These are phyloP conservation scores for Teleogryllus occipitalis DNA, from an alignment of 1,140 invertebrate species.

Conservation along the genomic window DNA sequence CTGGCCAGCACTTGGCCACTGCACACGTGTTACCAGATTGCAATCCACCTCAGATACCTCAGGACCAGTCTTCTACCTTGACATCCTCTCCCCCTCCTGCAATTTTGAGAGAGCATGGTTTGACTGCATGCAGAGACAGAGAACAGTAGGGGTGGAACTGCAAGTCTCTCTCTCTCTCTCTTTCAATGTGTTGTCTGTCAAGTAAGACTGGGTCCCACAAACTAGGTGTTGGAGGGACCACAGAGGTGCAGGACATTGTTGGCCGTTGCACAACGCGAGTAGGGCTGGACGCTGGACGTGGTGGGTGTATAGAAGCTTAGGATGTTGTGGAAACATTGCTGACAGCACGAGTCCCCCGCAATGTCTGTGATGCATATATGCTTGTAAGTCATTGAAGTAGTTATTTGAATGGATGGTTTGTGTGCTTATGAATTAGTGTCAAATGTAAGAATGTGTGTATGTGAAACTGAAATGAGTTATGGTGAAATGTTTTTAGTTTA, in stretches of 20 bases:
- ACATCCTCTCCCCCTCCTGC: background rate
- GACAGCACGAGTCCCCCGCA: background rate
- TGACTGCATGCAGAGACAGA: background rate
- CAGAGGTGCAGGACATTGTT: background rate
- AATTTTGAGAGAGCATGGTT: background rate
- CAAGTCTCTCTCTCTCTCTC: background rate
- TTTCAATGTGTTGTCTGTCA: background rate
- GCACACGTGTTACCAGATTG: background rate
- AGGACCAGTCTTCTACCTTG: background rate
- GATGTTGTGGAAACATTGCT: background rate
- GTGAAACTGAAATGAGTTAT: background rate
- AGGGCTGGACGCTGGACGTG: conserved; percentile 2
- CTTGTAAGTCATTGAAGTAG: background rate
- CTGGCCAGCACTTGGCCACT: background rate
- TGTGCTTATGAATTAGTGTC: background rate
- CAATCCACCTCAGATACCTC: background rate
- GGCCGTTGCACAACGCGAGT: background rate
- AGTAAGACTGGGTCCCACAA: background rate
- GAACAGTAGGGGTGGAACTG: background rate
- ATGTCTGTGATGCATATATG: background rate
- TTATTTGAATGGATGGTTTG: background rate
- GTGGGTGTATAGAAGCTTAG: background rate
- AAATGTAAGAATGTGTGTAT: background rate
- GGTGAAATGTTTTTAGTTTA: background rate
- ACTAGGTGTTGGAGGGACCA: background rate